Conservation (phyloP, 2,888 invertebrate genomes). For the Pardosa pseudoannulata region DNA sequence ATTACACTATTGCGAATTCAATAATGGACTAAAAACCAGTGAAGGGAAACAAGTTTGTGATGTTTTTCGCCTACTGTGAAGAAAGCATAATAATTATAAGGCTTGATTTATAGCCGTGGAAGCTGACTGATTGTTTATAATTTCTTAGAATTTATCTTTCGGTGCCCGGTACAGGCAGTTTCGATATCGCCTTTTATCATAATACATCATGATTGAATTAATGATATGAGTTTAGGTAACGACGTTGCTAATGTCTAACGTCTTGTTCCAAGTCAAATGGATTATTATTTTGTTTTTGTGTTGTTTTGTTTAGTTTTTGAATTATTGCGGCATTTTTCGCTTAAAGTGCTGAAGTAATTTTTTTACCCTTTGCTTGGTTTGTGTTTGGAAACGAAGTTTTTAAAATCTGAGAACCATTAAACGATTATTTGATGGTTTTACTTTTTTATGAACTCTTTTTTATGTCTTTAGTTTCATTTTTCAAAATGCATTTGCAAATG, state of each 20-base stretch:
- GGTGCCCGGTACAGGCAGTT: neutral
- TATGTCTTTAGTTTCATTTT: too few relatives aligned
- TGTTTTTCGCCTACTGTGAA: conserved; percentile 22
- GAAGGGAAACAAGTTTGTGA: conserved; percentile 17
- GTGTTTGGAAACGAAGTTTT: too few relatives aligned
- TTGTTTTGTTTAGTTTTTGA: too few relatives aligned
- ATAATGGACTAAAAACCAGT: neutral
- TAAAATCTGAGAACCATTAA: too few relatives aligned
- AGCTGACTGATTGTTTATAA: neutral
- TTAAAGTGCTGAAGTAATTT: too few relatives aligned
- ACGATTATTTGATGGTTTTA: too few relatives aligned
- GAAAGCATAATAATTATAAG: conserved; percentile 32
- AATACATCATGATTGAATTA: conserved; percentile 5
- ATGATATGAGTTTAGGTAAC: neutral
- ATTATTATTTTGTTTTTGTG: too few relatives aligned
- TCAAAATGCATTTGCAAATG: too few relatives aligned
- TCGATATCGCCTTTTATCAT: neutral
- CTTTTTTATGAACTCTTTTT: too few relatives aligned
- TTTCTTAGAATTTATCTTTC: neutral
- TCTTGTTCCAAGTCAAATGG: neutral
- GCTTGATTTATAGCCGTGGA: neutral
- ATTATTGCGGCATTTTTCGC: too few relatives aligned
- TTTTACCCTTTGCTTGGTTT: too few relatives aligned
- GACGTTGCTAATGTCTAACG: neutral
- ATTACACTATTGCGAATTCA: conserved; percentile 23